A percentile compares a stretch with the other conserved stretches of the same genome.
These are phyloP conservation scores for Cenopis cana DNA, from an alignment of 2,888 invertebrate genomes.

Conservation along the genomic window DNA sequence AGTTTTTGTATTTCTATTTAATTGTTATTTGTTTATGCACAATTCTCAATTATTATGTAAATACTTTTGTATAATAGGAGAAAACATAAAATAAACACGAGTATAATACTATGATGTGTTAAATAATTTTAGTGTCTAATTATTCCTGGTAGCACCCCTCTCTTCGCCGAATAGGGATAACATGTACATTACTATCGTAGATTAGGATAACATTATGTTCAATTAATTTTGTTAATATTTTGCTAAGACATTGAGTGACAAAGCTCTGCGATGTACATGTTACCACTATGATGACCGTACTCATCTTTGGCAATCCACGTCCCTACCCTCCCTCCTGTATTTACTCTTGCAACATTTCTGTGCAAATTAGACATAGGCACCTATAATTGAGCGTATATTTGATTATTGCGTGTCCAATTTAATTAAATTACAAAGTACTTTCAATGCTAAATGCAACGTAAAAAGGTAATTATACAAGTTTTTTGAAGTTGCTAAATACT, in stretches of 20 bases:
- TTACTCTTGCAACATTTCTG: constrained; percentile 12
- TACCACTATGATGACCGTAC: constrained; percentile 68
- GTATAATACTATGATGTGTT: constrained; percentile 85
- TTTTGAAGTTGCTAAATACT: background rate
- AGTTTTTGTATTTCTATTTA: constrained; percentile 85
- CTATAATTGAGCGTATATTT: constrained; percentile 40
- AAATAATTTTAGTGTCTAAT: constrained; percentile 85
- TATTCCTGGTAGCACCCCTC: constrained; percentile 86
- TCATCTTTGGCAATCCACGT: constrained; percentile 74
- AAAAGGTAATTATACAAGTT: constrained; percentile 33
- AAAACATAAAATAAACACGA: constrained; percentile 85
- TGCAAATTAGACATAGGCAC: constrained; percentile 1
- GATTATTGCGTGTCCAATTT: constrained; percentile 44
- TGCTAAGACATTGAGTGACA: constrained; percentile 35
- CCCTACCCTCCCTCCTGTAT: constrained; percentile 61
- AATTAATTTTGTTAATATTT: constrained; percentile 38
- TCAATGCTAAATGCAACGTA: constrained; percentile 13
- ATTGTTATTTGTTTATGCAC: constrained; percentile 86
- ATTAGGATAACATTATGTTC: constrained; percentile 41
- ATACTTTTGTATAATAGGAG: constrained; percentile 86
- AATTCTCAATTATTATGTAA: constrained; percentile 86
- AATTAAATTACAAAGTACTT: constrained; percentile 17
- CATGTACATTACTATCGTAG: constrained; percentile 71
- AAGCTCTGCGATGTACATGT: constrained; percentile 72
- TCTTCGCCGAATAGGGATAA: constrained; percentile 84